Conservation (phyloP, 2,113 vertebrate genomes). For the Brachyhypopomus occidentalis region DNA sequence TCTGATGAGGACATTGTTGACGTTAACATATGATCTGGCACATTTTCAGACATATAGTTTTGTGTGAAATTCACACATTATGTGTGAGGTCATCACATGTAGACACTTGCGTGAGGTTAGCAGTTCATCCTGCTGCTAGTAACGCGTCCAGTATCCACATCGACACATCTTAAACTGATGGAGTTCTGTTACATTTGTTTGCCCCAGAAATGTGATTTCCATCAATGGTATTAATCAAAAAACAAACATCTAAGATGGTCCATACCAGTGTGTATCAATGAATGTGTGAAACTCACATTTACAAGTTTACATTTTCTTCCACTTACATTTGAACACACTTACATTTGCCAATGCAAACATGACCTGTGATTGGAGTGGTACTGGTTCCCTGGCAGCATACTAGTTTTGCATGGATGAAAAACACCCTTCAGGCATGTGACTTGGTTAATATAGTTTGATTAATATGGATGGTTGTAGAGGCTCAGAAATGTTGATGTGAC, state of each 20-base stretch:
- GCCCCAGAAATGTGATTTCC: neutral
- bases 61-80: neutral
- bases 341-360: neutral
- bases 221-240: neutral
- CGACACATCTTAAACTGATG: neutral
- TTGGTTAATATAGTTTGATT: neutral
- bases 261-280: neutral
- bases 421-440: neutral
- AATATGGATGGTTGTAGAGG: neutral
- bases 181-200: neutral
- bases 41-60: neutral
- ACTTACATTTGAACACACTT: neutral
- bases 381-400: neutral
- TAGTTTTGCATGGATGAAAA: neutral
- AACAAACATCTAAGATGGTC: neutral
- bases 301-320: neutral
- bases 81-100: neutral
- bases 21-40: neutral
- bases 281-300: neutral
- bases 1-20: neutral
- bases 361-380: neutral
- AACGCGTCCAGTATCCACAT: neutral
- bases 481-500: neutral
- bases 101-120: neutral
- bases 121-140: neutral